phyloP scores from a whole-genome alignment of 2,888 invertebrate species.

The Eristalis tenax region DNA sequence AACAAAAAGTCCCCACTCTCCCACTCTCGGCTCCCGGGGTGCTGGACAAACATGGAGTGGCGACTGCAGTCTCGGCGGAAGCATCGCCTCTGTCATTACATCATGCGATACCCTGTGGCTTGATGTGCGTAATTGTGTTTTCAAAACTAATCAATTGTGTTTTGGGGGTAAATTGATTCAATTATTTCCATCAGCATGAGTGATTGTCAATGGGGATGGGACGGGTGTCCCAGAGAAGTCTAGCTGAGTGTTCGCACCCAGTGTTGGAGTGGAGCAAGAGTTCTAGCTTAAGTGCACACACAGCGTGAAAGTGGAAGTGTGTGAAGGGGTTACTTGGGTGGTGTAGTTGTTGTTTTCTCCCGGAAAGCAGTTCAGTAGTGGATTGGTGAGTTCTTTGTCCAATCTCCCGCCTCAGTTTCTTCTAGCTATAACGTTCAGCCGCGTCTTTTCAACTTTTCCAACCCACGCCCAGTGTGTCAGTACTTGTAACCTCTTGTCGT shows the following conservation, averaged over 20 bases:
- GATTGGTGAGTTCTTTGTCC: background rate
- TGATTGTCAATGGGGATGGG: background rate
- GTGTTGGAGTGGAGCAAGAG: background rate
- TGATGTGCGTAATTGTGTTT: conserved; percentile 22
- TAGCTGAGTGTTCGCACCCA: background rate
- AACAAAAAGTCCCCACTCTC: background rate
- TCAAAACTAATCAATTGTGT: conserved; percentile 29
- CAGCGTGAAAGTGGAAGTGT: no score
- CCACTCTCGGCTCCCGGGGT: background rate
- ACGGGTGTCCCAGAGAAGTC: background rate
- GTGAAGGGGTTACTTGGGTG: background rate
- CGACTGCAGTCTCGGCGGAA: background rate
- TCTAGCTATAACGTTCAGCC: background rate
- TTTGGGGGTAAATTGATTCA: conserved; percentile 19
- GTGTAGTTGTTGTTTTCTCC: no score
- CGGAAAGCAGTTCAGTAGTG: no score
- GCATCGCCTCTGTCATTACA: conserved; percentile 2
- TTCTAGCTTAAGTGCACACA: background rate
- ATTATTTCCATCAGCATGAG: conserved; percentile 14
- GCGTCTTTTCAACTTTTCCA: background rate
- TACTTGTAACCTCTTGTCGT: background rate
- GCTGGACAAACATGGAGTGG: background rate
- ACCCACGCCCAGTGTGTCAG: background rate
- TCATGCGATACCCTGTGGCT: conserved; percentile 6
- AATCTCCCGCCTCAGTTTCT: background rate